Base-by-base conservation (phyloP, 2,797 vertebrate species). In the Periparus ater region DNA sequence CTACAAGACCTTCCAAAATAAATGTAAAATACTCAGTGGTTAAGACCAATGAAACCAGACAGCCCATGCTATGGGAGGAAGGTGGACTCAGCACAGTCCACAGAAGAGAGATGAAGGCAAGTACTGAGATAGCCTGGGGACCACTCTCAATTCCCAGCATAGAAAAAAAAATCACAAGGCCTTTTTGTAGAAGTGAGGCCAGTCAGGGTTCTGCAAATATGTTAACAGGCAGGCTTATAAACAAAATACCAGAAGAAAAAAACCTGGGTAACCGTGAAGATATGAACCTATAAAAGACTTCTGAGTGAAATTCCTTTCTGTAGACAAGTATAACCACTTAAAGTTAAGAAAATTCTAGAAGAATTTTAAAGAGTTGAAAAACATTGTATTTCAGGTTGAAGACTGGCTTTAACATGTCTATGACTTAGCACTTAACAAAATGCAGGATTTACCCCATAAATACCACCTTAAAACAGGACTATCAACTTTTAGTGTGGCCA, bases 381-480 rank as follows among this genome's bases (percentile, higher is more conserved):
- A 26, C 48, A 67, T 48, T 0, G 0, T 54, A 74, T 74, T 91
- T 72, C 78, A 77, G 32, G 32, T 48, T 51, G 47, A 91, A 75
- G 54, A 72, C 16, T 53, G 21, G 16, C 29, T 96, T 94, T 86
- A 78, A 84, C 92, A 92, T 8, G 21, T 16, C 82, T 83, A 11
- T 54, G 44, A 68, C 75, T 72, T 66, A 88, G n/a, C 40, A 88
- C 44, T 93, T 92, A 83, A 80, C 51, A 94, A 74, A 95, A 91
- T 42, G 60, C 40, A 83, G 15, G 40, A 62, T 53, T 89, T 91
- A 91, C 11, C 32, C 48, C 34, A 54, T 81, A 94, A 94, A 94
- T 70, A 85, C 48, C 29, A 70, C 44, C 70, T 93, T 86, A 88
- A 91, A 85, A 75, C 44, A 89, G 85, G 89, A 86, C 84, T 77